Evolutionary conservation across 2,888 invertebrate genomes (phyloP).

Genomic region (Phrixothrix hirtus): DNA sequence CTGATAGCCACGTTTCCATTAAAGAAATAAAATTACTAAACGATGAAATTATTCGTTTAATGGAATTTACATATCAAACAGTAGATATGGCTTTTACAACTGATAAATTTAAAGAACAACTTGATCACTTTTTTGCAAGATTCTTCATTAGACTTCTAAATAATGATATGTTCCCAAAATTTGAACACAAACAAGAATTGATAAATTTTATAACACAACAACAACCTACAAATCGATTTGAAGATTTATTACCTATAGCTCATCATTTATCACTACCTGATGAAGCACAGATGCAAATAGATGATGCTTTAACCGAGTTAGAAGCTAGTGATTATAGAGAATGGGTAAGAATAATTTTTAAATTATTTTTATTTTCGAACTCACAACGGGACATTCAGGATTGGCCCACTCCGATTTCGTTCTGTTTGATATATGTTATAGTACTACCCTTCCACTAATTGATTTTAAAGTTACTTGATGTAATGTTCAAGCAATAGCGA

Average conservation of each 20-base stretch:
- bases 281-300: conserved; percentile 79
- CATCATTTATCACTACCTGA: conserved; percentile 69
- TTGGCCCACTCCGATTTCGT: no score
- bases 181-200: conserved; percentile 44
- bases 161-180: conserved; percentile 48
- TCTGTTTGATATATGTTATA: no score
- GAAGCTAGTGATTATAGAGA: conserved; percentile 91
- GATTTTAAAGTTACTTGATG: no score
- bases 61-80: conserved; percentile 66
- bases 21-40: conserved; percentile 59
- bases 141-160: conserved; percentile 61
- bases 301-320: conserved; percentile 85
- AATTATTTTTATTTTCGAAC: no score
- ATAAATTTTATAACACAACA: conserved; percentile 30
- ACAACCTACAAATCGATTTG: conserved; percentile 56
- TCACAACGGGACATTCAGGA: no score
- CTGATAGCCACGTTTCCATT: conserved; percentile 61
- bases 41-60: conserved; percentile 57
- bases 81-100: conserved; percentile 60
- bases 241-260: conserved; percentile 68
- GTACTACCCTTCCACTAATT: no score
- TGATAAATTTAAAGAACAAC: conserved; percentile 59
- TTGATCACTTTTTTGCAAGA: conserved; percentile 70
- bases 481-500: no score
- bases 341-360: no score